Base-by-base conservation (phyloP, 2,113 vertebrate genomes). In the Grantiella picta region DNA sequence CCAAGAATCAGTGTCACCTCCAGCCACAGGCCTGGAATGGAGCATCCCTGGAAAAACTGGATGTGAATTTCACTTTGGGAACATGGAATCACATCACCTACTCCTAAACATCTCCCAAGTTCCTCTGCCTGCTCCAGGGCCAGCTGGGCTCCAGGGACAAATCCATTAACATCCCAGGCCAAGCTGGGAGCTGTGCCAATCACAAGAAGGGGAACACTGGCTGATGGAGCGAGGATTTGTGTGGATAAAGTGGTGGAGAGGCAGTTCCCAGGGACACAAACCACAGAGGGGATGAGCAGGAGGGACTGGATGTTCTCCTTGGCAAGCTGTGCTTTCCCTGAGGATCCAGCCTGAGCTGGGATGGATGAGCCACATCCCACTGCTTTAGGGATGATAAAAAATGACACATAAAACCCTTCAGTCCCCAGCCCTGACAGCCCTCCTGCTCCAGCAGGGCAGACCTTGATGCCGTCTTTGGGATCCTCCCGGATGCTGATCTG, bases 391-490 rank as follows among this genome's bases (percentile, higher is more conserved):
- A 7, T 16, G 44, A 21, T 49, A 64, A 13, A 56, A 49, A 42
- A 35, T 24, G 2, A 23, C 68, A 44, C 59, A 23, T 0, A 15
- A 50, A 17, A 0, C 10, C 36, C 33, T 45, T 9, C 7, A 27
- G 0, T 5, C 24, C 38, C 7, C 2, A 81, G 40, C 20, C 33
- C 33, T 0, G 6, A 5, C 8, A 6, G 3, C 23, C n/a, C 16
- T 47, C 9, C 2, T 5, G 7, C 3, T 11, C 22, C 45, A 47
- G 56, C 11, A 77, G 45, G 72, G 5, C 92, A 91, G 35, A 99
- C 99, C 98, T 99, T 99, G 59, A 99, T 99, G 82, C 99, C 99
- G 47, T 99, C 99, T 95, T 99, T 99, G 4, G 99, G 99, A 84
- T 99, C 99, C 82, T 99, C 99, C 13, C 99, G 97, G 87, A 99